Base-by-base conservation (phyloP, 2,113 vertebrate genomes). In the Polypterus bichir region DNA sequence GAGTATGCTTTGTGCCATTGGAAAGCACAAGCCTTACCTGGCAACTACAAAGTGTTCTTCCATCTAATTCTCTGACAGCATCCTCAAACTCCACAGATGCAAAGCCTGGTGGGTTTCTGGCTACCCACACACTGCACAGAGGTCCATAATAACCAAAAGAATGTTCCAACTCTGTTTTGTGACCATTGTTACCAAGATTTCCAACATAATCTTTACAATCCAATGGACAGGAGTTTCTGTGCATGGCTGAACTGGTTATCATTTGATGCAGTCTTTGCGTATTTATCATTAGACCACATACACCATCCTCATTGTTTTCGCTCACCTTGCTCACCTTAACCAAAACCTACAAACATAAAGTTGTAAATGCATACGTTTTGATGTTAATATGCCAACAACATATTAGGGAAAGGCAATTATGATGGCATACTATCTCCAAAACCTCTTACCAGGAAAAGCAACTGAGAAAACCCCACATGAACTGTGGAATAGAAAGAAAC, bases 121-220 rank as follows among this genome's bases (percentile, higher is more conserved):
- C 95, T 72, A 98, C 94, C 94, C 95, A 98, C 27, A 98, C 94
- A 53, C 92, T 97, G 59, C 93, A 88, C 66, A 98, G 81, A 47
- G 94, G 94, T 67, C 96, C 96, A 27, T 98, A 98, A 74, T 97
- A 98, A 59, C 96, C 93, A 81, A 98, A 98, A 3, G 94, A 86
- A 62, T 91, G 81, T 70, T 98, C 96, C 75, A 98, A 66, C 64
- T 98, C 96, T 1, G 92, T 93, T 77, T 98, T 98, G 78, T 98
- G 98, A 70, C 96, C 96, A 86, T 91, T 96, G 73, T 95, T 97
- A 57, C 96, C 94, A 71, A 98, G 87, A 83, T 98, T 98, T 59
- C 96, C 94, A 66, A 98, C 96, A 11, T 98, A 98, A 66, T 98
- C 94, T 78, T 98, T 98, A 81, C 94, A 98, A 75, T 98, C 96